Conservation (phyloP, 2,888 invertebrate species). For the Aphodius sticticus region DNA sequence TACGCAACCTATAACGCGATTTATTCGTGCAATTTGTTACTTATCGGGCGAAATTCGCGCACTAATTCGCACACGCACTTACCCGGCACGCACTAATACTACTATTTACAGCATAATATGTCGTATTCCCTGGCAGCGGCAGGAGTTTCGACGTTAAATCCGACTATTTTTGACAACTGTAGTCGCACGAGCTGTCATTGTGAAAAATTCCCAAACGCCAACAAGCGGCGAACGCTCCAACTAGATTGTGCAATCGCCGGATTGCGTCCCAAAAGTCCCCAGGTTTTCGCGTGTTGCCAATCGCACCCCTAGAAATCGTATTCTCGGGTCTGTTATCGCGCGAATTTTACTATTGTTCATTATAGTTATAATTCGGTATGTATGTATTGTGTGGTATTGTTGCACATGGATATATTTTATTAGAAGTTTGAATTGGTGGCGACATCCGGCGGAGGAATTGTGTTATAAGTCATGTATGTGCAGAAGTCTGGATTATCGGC, state of each 20-base stretch:
- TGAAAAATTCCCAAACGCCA: slow-evolving; percentile 47
- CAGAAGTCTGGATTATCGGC: too few relatives aligned
- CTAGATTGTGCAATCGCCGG: background rate
- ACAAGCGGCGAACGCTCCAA: background rate
- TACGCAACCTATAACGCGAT: slow-evolving; percentile 46
- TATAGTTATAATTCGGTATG: background rate
- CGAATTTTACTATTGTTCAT: background rate
- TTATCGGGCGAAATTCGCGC: background rate
- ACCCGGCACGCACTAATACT: slow-evolving; percentile 28
- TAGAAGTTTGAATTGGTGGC: too few relatives aligned
- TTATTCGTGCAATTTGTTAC: background rate
- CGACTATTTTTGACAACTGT: slow-evolving; percentile 51
- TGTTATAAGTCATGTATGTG: too few relatives aligned
- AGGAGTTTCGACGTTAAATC: slow-evolving; percentile 25
- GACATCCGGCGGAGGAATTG: too few relatives aligned
- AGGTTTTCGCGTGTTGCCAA: background rate
- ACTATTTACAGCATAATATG: slow-evolving; percentile 46
- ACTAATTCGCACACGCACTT: slow-evolving; percentile 26
- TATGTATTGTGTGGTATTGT: too few relatives aligned
- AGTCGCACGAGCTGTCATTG: slow-evolving; percentile 55
- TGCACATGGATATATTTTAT: too few relatives aligned
- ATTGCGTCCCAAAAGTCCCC: background rate
- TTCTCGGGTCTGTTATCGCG: slow-evolving; percentile 5
- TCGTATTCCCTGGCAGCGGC: slow-evolving; percentile 40
- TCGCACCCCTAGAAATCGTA: background rate